Evolutionary conservation across 2,113 vertebrate species (phyloP), one percentile per base, ranked within the genome.

Genomic region (Petaurus breviceps): DNA sequence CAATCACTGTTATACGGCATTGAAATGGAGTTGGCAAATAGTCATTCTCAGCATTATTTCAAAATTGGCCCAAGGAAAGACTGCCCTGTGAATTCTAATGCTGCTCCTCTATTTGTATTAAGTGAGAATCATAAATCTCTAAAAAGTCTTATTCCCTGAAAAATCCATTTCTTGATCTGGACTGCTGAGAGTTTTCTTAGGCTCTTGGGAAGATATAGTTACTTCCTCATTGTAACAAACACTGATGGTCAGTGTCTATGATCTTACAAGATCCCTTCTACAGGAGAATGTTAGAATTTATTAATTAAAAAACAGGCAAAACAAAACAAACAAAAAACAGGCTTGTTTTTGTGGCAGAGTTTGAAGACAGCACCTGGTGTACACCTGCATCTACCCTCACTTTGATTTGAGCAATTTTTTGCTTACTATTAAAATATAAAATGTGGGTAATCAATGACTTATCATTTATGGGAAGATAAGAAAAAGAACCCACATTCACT

Each of bases 391-490:
- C 37, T n/a, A 14, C 61, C 14, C 26, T 77, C 12, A 6, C 90
- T 95, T 95, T 51, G 89, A 94, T 95, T 91, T 91, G 19, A 95
- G 14, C 25, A 50, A 16, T 61, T 23, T 91, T 53, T 89, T 94
- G 77, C 43, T n/a, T 47, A 57, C 57, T 91, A 28, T 0, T 49
- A 43, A 22, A 84, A 28, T 26, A 92, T 84, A 37, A 94, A 90
- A 93, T 53, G 95, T 94, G 89, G 96, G 94, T 93, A 95, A 96
- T 92, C 46, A 92, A 89, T 51, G 49, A 77, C 14, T n/a, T 77
- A 12, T 77, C 61, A 77, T n/a, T 68, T 77, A 37, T n/a, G 16
- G 61, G 37, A n/a, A 37, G 31, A 37, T 37, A 90, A 68, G n/a
- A 12, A 91, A 94, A 92, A 55, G 31, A 94, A n/a, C 2, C 50